phyloP scores from a whole-genome alignment of 2,888 invertebrate genomes.

The Apoderus coryli region DNA sequence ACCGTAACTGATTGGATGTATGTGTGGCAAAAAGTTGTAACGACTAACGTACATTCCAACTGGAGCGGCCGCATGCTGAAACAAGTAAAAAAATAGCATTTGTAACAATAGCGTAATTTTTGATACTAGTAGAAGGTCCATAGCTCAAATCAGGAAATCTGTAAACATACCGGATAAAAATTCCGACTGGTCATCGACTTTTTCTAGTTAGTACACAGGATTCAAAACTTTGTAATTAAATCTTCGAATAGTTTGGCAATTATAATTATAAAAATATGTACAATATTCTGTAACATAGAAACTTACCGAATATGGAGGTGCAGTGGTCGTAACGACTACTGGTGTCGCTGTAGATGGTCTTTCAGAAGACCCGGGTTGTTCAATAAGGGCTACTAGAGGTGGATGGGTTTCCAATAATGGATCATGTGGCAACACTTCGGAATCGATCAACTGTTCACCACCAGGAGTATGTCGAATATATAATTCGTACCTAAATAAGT shows the following conservation, averaged over 20 bases:
- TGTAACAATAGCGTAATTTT: no score
- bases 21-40: slow-evolving; percentile 53
- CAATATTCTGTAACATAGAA: no score
- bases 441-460: slow-evolving; percentile 43
- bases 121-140: no score
- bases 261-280: no score
- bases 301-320: slow-evolving; percentile 25
- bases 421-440: slow-evolving; percentile 43
- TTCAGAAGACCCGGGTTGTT: slow-evolving; percentile 25
- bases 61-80: slow-evolving; percentile 33
- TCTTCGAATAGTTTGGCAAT: no score
- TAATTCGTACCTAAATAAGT: slow-evolving; percentile 94
- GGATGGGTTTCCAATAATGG: slow-evolving; percentile 43
- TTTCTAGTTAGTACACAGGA: no score
- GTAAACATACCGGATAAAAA: no score
- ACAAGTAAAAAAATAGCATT: no score
- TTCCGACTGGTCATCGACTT: no score
- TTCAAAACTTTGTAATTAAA: no score
- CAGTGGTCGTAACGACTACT: slow-evolving; percentile 24
- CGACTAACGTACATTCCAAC: slow-evolving; percentile 47
- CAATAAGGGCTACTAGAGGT: slow-evolving; percentile 41
- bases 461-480: slow-evolving; percentile 63
- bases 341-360: slow-evolving; percentile 29
- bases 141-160: no score
- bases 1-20: slow-evolving; percentile 37